Conservation (phyloP, 2,797 vertebrate genomes). For the Discoglossus pictus region DNA sequence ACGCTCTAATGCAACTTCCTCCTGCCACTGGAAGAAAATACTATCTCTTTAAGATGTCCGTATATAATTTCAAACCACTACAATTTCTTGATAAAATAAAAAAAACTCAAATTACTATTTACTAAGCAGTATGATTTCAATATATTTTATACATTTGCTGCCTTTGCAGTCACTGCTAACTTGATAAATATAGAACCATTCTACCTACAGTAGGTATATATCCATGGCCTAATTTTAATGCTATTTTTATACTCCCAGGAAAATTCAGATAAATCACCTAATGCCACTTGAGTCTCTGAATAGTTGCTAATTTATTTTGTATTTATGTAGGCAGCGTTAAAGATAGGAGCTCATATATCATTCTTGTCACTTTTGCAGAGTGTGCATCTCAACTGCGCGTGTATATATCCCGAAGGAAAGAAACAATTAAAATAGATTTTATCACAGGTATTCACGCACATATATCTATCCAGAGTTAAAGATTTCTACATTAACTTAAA, state of each 20-base stretch:
- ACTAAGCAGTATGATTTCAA: too few species aligned
- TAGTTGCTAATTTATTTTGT: slow-evolving; percentile 36
- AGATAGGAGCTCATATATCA: slow-evolving; percentile 39
- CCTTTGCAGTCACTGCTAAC: too few species aligned
- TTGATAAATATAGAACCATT: too few species aligned
- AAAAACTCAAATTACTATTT: too few species aligned
- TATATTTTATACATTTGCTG: too few species aligned
- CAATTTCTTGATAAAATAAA: too few species aligned
- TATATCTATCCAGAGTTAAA: slow-evolving; percentile 16
- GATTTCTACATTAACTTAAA: slow-evolving; percentile 22
- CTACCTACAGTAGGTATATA: not conserved
- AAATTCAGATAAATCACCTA: slow-evolving; percentile 34
- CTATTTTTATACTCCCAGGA: slow-evolving; percentile 15
- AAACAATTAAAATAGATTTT: not conserved
- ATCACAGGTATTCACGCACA: slow-evolving; percentile 17
- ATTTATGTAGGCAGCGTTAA: slow-evolving; percentile 28
- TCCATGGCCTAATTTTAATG: slow-evolving; percentile 12
- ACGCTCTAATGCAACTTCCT: too few species aligned
- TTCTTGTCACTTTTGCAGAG: slow-evolving; percentile 38
- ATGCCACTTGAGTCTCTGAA: slow-evolving; percentile 29
- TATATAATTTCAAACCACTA: too few species aligned
- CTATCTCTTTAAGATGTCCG: too few species aligned
- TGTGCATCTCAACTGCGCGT: not conserved
- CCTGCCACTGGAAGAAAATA: too few species aligned
- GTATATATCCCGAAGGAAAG: slow-evolving; percentile 3